Percentiles rank a stretch among this genome's conserved stretches.
Evolutionary conservation across 2,888 invertebrate genomes (phyloP).

Genomic region (Adela reaumurella): DNA sequence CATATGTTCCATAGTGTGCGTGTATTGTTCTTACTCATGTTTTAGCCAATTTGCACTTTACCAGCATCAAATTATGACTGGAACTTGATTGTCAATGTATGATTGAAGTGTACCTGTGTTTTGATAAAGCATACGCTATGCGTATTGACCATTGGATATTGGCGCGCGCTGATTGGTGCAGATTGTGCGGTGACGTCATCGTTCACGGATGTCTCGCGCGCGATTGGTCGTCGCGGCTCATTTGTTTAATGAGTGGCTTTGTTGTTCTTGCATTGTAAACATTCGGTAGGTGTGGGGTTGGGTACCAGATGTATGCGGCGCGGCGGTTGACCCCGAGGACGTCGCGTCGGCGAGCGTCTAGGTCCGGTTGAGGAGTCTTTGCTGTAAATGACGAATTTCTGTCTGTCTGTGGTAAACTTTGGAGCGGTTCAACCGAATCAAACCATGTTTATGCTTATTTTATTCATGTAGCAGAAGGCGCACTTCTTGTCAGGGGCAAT

Average conservation of each 20-base stretch:
- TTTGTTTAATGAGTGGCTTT: slow-evolving; percentile 43
- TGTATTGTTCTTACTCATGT: background rate
- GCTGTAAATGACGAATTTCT: too few species aligned
- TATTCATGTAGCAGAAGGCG: too few species aligned
- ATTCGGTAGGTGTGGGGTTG: background rate
- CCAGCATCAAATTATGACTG: background rate
- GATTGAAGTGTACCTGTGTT: background rate
- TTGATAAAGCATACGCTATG: background rate
- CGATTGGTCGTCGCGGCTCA: slow-evolving; percentile 56
- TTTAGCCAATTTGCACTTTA: background rate
- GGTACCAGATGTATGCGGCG: background rate
- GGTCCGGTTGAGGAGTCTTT: too few species aligned
- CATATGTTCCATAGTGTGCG: background rate
- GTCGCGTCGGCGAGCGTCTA: too few species aligned
- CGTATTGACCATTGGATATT: background rate
- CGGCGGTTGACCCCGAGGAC: background rate
- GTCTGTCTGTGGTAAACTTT: too few species aligned
- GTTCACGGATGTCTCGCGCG: slow-evolving; percentile 32
- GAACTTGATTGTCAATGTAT: background rate
- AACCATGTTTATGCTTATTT: too few species aligned
- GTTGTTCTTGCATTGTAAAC: background rate
- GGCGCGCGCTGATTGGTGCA: slow-evolving; percentile 46
- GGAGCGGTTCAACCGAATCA: too few species aligned
- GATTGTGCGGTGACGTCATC: slow-evolving; percentile 43
- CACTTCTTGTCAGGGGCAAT: too few species aligned